Conservation (phyloP, 2,888 invertebrate genomes). For the Furcula furcula region DNA sequence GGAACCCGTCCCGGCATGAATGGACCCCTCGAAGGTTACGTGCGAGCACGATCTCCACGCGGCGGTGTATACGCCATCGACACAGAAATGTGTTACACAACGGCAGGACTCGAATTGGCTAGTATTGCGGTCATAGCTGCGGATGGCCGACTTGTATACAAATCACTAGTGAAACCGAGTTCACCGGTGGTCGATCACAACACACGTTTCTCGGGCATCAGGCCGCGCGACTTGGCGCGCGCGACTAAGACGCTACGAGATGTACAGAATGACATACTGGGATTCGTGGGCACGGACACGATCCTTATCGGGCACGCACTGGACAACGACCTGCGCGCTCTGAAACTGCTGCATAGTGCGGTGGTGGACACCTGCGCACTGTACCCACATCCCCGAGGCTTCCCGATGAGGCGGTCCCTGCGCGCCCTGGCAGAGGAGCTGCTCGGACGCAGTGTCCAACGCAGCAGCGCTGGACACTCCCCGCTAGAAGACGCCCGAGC, state of each 20-base stretch:
- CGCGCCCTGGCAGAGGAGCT: slow-evolving; percentile 87
- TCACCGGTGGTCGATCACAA: slow-evolving; percentile 95
- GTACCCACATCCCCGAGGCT: slow-evolving; percentile 93
- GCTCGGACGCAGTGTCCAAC: slow-evolving; percentile 92
- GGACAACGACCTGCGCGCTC: slow-evolving; percentile 94
- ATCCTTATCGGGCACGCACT: slow-evolving; percentile 97
- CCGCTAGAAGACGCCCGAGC: slow-evolving; percentile 96
- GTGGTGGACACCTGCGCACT: slow-evolving; percentile 95
- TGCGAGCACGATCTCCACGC: slow-evolving; percentile 79
- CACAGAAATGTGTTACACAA: slow-evolving; percentile 98
- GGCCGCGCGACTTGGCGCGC: slow-evolving; percentile 77
- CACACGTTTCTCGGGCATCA: slow-evolving; percentile 97
- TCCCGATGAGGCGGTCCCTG: slow-evolving; percentile 91
- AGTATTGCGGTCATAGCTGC: slow-evolving; percentile 91
- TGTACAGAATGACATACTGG: slow-evolving; percentile 93
- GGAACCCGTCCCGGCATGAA: slow-evolving; percentile 87
- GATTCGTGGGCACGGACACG: slow-evolving; percentile 90
- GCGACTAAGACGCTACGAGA: slow-evolving; percentile 87
- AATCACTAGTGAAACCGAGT: slow-evolving; percentile 91
- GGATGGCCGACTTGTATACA: slow-evolving; percentile 89
- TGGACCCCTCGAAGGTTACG: slow-evolving; percentile 87
- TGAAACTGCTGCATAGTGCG: slow-evolving; percentile 90
- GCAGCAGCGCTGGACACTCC: slow-evolving; percentile 88
- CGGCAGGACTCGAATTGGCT: slow-evolving; percentile 91
- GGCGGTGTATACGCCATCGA: slow-evolving; percentile 91